Conservation (phyloP, 2,888 invertebrate species). For the Meta bourneti region DNA sequence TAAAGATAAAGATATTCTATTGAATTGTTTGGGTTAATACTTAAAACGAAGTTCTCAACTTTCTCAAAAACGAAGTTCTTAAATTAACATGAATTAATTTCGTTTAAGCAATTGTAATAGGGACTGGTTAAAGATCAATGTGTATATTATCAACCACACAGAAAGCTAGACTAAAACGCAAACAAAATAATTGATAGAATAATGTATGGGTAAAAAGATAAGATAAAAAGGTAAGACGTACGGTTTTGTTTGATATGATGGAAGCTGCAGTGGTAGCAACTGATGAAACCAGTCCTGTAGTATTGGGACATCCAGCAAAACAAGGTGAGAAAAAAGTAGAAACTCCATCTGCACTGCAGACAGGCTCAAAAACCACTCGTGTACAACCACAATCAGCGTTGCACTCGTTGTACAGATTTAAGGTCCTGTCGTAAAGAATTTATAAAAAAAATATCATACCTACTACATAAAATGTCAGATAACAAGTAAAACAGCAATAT, state of each 20-base stretch:
- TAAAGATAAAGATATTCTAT: no score
- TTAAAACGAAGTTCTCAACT: no score
- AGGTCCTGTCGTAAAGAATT: slow-evolving; percentile 38
- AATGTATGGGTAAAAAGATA: not conserved
- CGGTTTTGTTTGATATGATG: slow-evolving; percentile 33
- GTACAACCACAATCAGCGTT: slow-evolving; percentile 77
- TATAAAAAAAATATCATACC: not conserved
- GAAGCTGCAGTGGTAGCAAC: slow-evolving; percentile 6
- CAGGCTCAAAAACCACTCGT: slow-evolving; percentile 77
- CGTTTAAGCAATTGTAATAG: no score
- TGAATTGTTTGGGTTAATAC: no score
- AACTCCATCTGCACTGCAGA: slow-evolving; percentile 76
- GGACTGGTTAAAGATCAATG: no score
- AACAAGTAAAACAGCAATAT: no score
- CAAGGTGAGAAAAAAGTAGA: slow-evolving; percentile 87
- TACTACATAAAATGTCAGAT: no score
- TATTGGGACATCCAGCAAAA: slow-evolving; percentile 85
- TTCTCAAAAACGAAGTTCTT: no score
- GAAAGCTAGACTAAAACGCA: no score
- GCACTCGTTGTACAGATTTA: slow-evolving; percentile 74
- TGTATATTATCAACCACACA: no score
- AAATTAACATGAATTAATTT: no score
- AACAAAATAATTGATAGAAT: no score
- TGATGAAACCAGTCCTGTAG: slow-evolving; percentile 27
- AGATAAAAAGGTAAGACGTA: not conserved